Conservation (phyloP, 2,888 invertebrate genomes). For the Meloe dianella region DNA sequence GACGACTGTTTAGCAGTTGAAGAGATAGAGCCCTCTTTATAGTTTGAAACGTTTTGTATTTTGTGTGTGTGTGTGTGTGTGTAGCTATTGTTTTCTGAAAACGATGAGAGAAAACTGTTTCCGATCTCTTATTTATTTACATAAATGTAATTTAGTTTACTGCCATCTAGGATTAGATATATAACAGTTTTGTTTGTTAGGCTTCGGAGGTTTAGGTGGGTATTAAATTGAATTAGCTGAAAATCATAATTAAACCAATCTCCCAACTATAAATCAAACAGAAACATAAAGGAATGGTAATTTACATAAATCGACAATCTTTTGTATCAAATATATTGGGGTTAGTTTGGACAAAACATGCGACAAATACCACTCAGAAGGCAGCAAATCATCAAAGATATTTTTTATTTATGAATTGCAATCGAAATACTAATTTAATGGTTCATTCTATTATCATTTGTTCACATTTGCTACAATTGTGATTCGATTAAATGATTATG, state of each 20-base stretch:
- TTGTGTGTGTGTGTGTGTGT: not conserved
- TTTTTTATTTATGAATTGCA: too few species aligned
- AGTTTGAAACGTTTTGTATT: slow-evolving; percentile 7
- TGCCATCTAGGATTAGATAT: slow-evolving; percentile 29
- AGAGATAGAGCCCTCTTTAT: slow-evolving; percentile 4
- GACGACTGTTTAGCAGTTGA: not conserved
- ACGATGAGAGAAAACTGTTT: slow-evolving; percentile 9
- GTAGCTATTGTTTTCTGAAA: slow-evolving; percentile 4
- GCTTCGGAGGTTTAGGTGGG: not conserved
- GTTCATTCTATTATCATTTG: not conserved
- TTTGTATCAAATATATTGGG: not conserved
- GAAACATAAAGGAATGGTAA: not conserved
- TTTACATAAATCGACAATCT: slow-evolving; percentile 8
- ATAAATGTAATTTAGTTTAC: slow-evolving; percentile 33
- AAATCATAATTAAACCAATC: slow-evolving; percentile 13
- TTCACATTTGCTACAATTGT: not conserved
- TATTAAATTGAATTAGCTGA: slow-evolving; percentile 13
- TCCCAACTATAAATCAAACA: slow-evolving; percentile 6
- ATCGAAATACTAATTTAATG: too few species aligned
- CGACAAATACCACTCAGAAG: not conserved
- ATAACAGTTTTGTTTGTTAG: slow-evolving; percentile 24
- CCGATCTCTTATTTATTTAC: slow-evolving; percentile 26
- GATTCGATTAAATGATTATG: not conserved
- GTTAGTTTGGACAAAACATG: not conserved
- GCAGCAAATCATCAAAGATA: not conserved